Evolutionary conservation across 2,888 invertebrate species (phyloP), one percentile per base, ranked within the genome.

Genomic region (Ptychoptera contaminata): DNA sequence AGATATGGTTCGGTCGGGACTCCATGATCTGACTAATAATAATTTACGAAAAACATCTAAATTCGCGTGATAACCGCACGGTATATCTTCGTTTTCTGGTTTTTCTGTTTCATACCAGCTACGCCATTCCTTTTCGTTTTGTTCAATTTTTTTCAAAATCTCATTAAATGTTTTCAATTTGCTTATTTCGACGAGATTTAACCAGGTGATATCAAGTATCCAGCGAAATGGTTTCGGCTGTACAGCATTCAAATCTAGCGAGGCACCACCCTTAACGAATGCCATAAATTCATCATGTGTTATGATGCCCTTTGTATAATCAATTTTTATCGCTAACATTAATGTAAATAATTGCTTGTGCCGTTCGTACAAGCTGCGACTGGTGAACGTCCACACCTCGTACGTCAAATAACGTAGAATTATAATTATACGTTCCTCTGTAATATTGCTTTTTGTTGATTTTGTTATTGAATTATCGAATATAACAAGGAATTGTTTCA

Each of bases 251-350:
- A 94, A 67, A 62, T 94, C 93, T 47, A 94, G 64, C 0, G 93
- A 92, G 9, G 94, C 94, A 1, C 94, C 94, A 32, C 93, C 94
- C 69, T 96, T 96, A 46, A 96, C 92, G 54, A 96, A 91, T 1
- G 86, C 82, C 75, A 87, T 82, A 61, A 96, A 96, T 64, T 96
- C 94, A 39, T 86, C 83, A 54, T 88, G 87, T 0, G 81, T 81
- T 49, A 96, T 84, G 35, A 75, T 68, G 1, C 77, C 80, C 38
- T 80, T 76, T 53, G 91, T 82, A 51, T 87, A 78, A 62, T 94
- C 92, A 51, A 96, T 90, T 69, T 96, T 96, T 71, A 96, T 85
- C 0, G 90, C 92, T 63, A 96, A 70, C 80, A 96, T 86, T 29
- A 96, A 63, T 0, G 94, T 93, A 58, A 93, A 96, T 10, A 94